These are phyloP conservation scores for Agonopterix arenella DNA, from an alignment of 2,888 invertebrate species.

Conservation along the genomic window DNA sequence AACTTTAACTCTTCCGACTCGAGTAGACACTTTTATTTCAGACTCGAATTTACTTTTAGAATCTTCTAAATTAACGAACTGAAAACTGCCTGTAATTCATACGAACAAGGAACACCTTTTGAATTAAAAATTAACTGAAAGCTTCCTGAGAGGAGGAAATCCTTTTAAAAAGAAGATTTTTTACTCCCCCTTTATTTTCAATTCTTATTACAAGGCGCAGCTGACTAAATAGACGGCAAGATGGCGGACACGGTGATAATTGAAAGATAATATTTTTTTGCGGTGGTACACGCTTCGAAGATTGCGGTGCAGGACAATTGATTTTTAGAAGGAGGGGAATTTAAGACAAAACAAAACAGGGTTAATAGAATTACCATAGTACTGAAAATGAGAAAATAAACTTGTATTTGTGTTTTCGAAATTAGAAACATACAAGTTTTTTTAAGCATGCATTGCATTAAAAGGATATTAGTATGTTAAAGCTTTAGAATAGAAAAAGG, in stretches of 20 bases:
- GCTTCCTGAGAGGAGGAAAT: slow-evolving; percentile 7
- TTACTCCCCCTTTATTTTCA: slow-evolving; percentile 39
- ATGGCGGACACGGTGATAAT: slow-evolving; percentile 38
- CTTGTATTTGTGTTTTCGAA: too few species aligned
- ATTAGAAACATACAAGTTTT: too few species aligned
- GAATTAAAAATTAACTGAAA: slow-evolving; percentile 16
- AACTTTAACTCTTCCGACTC: too few species aligned
- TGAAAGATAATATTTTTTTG: slow-evolving; percentile 61
- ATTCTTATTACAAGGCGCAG: slow-evolving; percentile 41
- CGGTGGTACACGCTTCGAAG: slow-evolving; percentile 34
- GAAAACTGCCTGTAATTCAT: slow-evolving; percentile 10
- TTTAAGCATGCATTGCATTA: too few species aligned
- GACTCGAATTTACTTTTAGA: not conserved
- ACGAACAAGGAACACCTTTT: slow-evolving; percentile 10
- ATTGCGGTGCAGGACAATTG: slow-evolving; percentile 26
- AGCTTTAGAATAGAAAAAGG: too few species aligned
- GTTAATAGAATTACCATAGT: too few species aligned
- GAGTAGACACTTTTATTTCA: too few species aligned
- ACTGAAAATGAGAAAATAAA: too few species aligned
- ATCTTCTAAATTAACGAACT: slow-evolving; percentile 3
- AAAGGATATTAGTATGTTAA: too few species aligned
- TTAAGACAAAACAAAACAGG: too few species aligned
- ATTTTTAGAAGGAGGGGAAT: not conserved
- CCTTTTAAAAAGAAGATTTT: slow-evolving; percentile 9
- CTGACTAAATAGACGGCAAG: slow-evolving; percentile 50